Evolutionary conservation across 2,797 vertebrate species (phyloP), one percentile per base, ranked within the genome.

Genomic region (Crocidura indochinensis): DNA sequence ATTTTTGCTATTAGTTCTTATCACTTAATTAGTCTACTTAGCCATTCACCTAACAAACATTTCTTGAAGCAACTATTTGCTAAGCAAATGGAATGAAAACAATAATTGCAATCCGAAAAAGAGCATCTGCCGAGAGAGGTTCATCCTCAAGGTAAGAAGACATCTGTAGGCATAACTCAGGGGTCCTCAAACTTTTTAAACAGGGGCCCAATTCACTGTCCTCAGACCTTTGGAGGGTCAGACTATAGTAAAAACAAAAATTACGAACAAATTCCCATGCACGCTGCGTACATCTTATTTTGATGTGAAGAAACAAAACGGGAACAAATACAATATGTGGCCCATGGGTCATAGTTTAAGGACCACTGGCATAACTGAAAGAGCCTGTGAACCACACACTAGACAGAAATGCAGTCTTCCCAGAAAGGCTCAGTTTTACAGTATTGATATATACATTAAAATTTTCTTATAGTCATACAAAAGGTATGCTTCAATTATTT

Each of bases 1-100:
- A 81, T 79, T 84, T 84, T 79, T 87, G 71, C 29, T 71, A 38
- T 62, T 38, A 49, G 38, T 10, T 73, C 78, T 88, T 49, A 82
- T 56, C 31, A 47, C 60, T 67, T 88, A 62, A 67, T 74, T 83
- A 8, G 56, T 53, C 10, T 27, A 83, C 22, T 29, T 10, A 81
- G 5, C 10, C 44, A 69, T 8, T 17, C 49, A 87, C 17, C n/a
- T 31, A 88, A 68, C 17, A 68, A 94, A 79, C 15, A 65, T 51
- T 81, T 85, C 74, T 81, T 38, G 6, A 88, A 89, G 65, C 6
- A 89, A 44, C 14, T 78, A 27, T 86, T 84, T 65, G 2, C 14
- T 73, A 56, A 46, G 20, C 22, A 83, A 62, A 22, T 82, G 27
- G 29, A 27, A 77, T 7, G 47, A 38, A 80, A 10, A 24, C 29